Evolutionary conservation across 2,797 vertebrate species (phyloP).

Genomic region (Telmatherina bonti): DNA sequence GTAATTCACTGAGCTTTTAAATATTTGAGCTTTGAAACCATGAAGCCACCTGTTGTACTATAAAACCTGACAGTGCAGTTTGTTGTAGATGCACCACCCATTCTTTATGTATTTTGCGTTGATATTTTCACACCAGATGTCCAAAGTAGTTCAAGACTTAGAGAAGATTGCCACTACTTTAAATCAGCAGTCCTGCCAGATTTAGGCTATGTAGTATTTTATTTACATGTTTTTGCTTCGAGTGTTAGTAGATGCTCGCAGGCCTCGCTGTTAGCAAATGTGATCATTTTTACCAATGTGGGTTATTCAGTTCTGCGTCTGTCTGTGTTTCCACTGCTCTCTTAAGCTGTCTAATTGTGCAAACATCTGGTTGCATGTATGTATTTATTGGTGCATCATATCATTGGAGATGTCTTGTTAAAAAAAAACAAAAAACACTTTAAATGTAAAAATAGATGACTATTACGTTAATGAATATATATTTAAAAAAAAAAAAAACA

Average conservation of each 20-base stretch:
- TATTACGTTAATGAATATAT: too few species aligned
- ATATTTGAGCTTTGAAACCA: slow-evolving; percentile 29
- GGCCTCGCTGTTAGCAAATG: slow-evolving; percentile 42
- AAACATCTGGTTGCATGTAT: background rate
- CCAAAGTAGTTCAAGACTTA: slow-evolving; percentile 7
- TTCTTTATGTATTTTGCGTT: slow-evolving; percentile 15
- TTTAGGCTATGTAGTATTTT: slow-evolving; percentile 45
- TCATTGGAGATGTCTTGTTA: background rate
- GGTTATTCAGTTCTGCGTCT: slow-evolving; percentile 44
- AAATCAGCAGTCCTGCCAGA: slow-evolving; percentile 49
- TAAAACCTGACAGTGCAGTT: slow-evolving; percentile 40
- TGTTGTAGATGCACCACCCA: slow-evolving; percentile 1
- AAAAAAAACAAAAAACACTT: too few species aligned
- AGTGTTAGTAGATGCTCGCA: slow-evolving; percentile 36
- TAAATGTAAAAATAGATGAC: too few species aligned
- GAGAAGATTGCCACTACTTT: slow-evolving; percentile 51
- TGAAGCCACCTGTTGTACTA: slow-evolving; percentile 9
- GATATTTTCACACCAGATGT: slow-evolving; percentile 30
- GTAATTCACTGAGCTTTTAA: slow-evolving; percentile 35
- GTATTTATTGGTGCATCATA: background rate
- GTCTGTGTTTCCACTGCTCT: slow-evolving; percentile 11
- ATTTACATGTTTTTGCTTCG: slow-evolving; percentile 43
- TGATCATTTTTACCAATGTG: slow-evolving; percentile 36
- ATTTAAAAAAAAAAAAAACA: too few species aligned
- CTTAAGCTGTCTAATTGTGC: background rate